These are phyloP conservation scores for Grallaria varia DNA, from an alignment of 2,113 vertebrate species.

Conservation along the genomic window DNA sequence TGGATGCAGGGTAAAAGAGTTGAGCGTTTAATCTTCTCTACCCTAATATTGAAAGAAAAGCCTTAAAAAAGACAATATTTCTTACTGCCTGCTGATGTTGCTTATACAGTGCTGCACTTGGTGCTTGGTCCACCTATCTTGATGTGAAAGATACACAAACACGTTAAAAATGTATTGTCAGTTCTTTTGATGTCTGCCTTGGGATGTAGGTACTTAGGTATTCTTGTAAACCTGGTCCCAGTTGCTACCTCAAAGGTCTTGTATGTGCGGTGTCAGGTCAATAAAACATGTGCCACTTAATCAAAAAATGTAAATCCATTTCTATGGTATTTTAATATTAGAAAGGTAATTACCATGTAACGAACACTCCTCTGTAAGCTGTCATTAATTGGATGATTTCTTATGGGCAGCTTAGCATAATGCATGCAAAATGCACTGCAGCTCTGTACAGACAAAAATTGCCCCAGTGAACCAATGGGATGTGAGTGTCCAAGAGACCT, in stretches of 20 bases:
- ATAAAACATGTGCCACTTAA: background rate
- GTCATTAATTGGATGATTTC: conserved; percentile 56
- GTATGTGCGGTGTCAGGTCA: background rate
- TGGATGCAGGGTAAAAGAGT: background rate
- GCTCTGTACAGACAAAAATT: background rate
- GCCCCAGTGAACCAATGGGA: accelerated
- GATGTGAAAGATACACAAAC: background rate
- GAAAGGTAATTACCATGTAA: background rate
- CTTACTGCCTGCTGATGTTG: background rate
- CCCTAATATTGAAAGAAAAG: background rate
- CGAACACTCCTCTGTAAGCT: conserved; percentile 15
- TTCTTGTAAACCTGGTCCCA: background rate
- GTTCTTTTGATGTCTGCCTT: background rate
- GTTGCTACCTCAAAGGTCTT: background rate
- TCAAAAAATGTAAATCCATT: conserved; percentile 22
- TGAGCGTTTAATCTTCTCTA: background rate
- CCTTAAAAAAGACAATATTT: background rate
- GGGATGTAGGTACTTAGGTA: background rate
- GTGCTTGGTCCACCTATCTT: background rate
- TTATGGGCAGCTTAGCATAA: conserved; percentile 45
- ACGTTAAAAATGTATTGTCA: background rate
- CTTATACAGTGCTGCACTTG: background rate
- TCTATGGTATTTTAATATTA: conserved; percentile 32
- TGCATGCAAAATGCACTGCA: conserved; percentile 22
- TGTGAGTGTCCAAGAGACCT: background rate